phyloP scores from a whole-genome alignment of 1,140 invertebrate genomes.

The Ditylenchus dipsaci region DNA sequence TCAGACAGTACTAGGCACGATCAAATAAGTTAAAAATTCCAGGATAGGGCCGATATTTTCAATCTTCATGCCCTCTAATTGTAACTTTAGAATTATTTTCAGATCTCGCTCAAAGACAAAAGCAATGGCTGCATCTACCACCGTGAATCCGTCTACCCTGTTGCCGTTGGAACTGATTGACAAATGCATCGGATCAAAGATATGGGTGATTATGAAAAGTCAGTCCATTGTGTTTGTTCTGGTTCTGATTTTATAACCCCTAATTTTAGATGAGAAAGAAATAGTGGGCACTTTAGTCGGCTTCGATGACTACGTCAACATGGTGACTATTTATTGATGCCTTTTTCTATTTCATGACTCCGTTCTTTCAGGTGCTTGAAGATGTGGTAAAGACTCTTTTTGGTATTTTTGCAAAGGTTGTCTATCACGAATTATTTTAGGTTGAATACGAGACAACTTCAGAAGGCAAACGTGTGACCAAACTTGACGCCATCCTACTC shows the following conservation, averaged over 20 bases:
- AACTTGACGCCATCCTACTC: conserved; percentile 91
- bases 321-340: conserved; percentile 58
- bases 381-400: too few relatives aligned
- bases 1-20: too few relatives aligned
- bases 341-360: too few relatives aligned
- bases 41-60: too few relatives aligned
- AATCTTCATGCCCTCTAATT: too few relatives aligned
- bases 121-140: conserved; percentile 31
- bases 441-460: conserved; percentile 80
- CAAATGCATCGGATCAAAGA: conserved; percentile 97
- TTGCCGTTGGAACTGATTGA: conserved; percentile 91
- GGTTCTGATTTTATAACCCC: not conserved
- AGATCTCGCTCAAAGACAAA: too few relatives aligned
- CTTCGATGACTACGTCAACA: conserved; percentile 96
- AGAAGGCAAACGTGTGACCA: conserved; percentile 90
- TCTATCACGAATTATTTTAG: too few relatives aligned
- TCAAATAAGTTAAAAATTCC: too few relatives aligned
- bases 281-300: conserved; percentile 93
- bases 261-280: conserved; percentile 75
- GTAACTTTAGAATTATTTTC: too few relatives aligned
- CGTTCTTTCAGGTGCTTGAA: too few relatives aligned
- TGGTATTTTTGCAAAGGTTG: too few relatives aligned
- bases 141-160: conserved; percentile 58
- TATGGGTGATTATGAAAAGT: conserved; percentile 99
- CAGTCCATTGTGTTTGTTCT: conserved; percentile 13